Conservation (phyloP, 2,113 vertebrate genomes). For the Micromys minutus region DNA sequence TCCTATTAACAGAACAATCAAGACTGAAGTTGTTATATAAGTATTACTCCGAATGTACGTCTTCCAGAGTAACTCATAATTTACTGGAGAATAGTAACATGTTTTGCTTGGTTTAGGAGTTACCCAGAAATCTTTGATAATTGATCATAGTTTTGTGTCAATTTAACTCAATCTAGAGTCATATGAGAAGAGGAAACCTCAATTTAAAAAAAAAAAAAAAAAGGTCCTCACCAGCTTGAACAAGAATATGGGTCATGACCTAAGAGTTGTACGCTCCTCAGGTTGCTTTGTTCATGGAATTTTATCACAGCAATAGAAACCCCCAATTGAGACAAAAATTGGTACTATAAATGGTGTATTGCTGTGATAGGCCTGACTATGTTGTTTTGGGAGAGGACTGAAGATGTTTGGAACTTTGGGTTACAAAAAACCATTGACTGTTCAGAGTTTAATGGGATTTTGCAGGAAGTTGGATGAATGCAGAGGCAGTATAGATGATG, state of each 20-base stretch:
- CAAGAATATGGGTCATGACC: neutral
- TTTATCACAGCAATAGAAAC: neutral
- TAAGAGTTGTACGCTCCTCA: neutral
- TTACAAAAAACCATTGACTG: neutral
- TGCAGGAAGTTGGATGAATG: neutral
- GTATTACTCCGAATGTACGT: neutral
- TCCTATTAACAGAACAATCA: slow-evolving; percentile 3
- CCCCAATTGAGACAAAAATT: neutral
- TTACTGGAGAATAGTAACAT: slow-evolving; percentile 4
- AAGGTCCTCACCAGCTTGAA: neutral
- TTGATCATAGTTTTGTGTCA: neutral
- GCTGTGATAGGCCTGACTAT: neutral
- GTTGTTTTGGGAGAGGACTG: neutral
- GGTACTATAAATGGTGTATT: neutral
- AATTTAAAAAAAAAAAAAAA: neutral
- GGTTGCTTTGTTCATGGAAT: neutral
- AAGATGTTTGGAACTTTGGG: neutral
- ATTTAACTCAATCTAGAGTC: neutral
- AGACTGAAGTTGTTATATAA: neutral
- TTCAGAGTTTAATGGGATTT: neutral
- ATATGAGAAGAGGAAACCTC: neutral
- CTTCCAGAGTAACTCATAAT: neutral
- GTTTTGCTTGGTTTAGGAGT: neutral
- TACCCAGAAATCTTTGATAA: neutral
- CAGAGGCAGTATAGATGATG: neutral